These are phyloP conservation scores for Agrochola circellaris DNA, from an alignment of 2,888 invertebrate species.

Conservation along the genomic window DNA sequence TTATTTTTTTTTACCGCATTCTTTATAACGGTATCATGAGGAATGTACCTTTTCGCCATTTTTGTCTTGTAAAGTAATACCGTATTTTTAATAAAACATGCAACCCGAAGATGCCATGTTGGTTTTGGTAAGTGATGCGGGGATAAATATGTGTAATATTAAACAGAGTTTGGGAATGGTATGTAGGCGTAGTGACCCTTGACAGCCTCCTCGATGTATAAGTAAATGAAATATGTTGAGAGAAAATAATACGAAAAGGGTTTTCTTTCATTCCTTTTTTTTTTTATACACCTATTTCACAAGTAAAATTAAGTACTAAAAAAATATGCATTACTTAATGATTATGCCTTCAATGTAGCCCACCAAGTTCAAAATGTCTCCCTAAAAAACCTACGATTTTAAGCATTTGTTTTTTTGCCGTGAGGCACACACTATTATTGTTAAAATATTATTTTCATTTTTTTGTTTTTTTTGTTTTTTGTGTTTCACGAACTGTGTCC, in stretches of 20 bases:
- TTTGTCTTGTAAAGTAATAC: background rate
- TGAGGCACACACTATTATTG: too few relatives aligned
- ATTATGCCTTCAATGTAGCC: too few relatives aligned
- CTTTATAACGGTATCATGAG: background rate
- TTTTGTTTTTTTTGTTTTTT: too few relatives aligned
- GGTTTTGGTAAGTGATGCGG: slow-evolving; percentile 14
- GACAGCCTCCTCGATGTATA: background rate
- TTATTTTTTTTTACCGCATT: background rate
- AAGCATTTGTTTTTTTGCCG: too few relatives aligned
- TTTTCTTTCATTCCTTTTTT: background rate
- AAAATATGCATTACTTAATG: too few relatives aligned
- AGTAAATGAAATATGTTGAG: background rate
- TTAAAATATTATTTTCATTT: too few relatives aligned
- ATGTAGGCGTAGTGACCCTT: background rate
- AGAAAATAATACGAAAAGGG: background rate
- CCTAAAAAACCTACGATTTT: too few relatives aligned
- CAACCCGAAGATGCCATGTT: background rate
- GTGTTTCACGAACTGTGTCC: too few relatives aligned
- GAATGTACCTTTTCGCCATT: background rate
- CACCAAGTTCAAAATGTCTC: too few relatives aligned
- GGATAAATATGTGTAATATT: slow-evolving; percentile 10
- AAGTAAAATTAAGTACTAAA: background rate
- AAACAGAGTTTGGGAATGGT: background rate
- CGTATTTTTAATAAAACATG: slow-evolving; percentile 16
- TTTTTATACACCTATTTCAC: too few relatives aligned